Percentiles rank a stretch among this genome's conserved stretches.
Evolutionary conservation across 2,888 invertebrate genomes (phyloP).

Genomic region (Pristionchus fissidentatus): DNA sequence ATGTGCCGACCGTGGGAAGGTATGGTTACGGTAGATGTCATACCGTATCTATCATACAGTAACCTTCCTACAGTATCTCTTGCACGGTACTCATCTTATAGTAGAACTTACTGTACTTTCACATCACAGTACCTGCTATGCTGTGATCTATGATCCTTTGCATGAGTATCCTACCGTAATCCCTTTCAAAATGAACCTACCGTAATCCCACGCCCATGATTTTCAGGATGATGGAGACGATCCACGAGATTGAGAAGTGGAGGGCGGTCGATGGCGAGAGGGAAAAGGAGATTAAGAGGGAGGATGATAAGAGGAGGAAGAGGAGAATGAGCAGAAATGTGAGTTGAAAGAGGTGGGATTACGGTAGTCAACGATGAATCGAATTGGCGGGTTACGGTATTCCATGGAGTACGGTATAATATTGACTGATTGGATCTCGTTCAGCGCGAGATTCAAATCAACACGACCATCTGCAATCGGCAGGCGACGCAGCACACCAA

Average conservation of each 20-base stretch:
- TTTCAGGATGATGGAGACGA: conserved; percentile 18
- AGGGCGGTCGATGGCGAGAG: background rate
- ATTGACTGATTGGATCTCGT: background rate
- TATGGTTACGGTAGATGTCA: no score
- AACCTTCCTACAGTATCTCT: no score
- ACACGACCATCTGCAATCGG: background rate
- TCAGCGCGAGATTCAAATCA: background rate
- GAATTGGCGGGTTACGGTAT: background rate
- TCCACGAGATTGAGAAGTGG: conserved; percentile 13
- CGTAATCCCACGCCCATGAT: no score
- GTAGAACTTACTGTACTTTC: no score
- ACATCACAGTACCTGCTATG: no score
- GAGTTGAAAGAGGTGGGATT: background rate
- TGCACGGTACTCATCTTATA: no score
- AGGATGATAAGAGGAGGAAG: background rate
- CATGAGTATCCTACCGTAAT: no score
- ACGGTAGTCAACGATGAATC: background rate
- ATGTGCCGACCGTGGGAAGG: no score
- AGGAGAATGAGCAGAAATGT: background rate
- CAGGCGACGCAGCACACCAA: conserved; percentile 15
- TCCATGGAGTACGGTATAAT: background rate
- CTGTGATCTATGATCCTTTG: no score
- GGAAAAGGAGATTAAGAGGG: conserved; percentile 1
- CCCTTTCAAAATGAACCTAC: no score
- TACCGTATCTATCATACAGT: no score